phyloP scores from a whole-genome alignment of 2,888 invertebrate species.

The Parnassius mnemosyne region DNA sequence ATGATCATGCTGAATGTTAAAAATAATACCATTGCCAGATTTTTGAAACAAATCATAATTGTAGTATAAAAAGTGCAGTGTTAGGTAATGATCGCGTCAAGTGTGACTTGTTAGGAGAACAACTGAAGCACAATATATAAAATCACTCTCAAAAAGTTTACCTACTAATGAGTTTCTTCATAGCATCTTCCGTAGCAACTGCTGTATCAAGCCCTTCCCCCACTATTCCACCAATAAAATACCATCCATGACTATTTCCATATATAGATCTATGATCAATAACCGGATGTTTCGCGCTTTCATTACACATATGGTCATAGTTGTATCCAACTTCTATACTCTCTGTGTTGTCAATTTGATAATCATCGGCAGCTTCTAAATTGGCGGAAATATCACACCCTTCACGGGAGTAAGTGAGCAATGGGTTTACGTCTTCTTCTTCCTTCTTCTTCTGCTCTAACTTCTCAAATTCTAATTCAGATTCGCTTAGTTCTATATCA shows the following conservation, averaged over 20 bases:
- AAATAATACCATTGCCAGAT: too few relatives aligned
- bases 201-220: constrained; percentile 84
- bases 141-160: constrained; percentile 75
- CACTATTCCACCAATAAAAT: constrained; percentile 90
- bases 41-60: too few relatives aligned
- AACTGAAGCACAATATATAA: constrained; percentile 31
- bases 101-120: too few relatives aligned
- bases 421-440: constrained; percentile 65
- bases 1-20: too few relatives aligned
- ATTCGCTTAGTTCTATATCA: constrained; percentile 83
- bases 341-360: constrained; percentile 51
- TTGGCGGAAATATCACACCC: constrained; percentile 40
- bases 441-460: constrained; percentile 71
- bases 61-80: too few relatives aligned
- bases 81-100: too few relatives aligned
- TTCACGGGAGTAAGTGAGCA: constrained; percentile 62
- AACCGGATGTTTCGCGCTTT: constrained; percentile 81
- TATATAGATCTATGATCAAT: constrained; percentile 82
- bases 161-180: constrained; percentile 90
- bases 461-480: constrained; percentile 81
- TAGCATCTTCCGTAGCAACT: constrained; percentile 84
- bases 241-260: constrained; percentile 89
- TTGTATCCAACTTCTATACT: constrained; percentile 62
- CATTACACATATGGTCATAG: constrained; percentile 65
- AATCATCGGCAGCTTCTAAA: constrained; percentile 46